Evolutionary conservation across 37 sponge, comb jelly and placozoan species (phyloP).

Genomic region (Haliclona indistincta): DNA sequence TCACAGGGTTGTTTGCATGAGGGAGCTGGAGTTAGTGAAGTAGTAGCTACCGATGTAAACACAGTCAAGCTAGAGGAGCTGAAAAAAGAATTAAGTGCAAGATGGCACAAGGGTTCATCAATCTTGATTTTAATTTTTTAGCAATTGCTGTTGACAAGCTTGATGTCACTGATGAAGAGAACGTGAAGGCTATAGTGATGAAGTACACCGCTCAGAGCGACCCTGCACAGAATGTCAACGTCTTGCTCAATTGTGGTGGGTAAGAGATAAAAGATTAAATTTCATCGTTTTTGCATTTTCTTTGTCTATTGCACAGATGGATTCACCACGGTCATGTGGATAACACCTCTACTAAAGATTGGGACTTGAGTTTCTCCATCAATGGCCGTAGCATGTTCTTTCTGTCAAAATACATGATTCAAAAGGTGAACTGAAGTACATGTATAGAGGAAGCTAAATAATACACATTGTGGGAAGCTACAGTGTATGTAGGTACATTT

Average conservation of each 20-base stretch:
- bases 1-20: conserved; percentile 59
- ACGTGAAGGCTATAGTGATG: conserved; percentile 34
- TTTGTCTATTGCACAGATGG: too few species aligned
- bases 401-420: conserved; percentile 39
- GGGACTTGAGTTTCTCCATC: conserved; percentile 74
- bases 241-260: conserved; percentile 86
- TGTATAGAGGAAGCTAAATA: too few species aligned
- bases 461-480: too few species aligned
- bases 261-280: conserved; percentile 10
- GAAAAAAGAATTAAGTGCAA: conserved; percentile 30
- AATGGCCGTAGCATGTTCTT: conserved; percentile 86
- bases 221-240: conserved; percentile 39
- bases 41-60: conserved; percentile 86
- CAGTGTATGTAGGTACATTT: too few species aligned
- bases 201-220: conserved; percentile 27
- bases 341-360: conserved; percentile 48
- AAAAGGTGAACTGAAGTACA: too few species aligned
- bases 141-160: conserved; percentile 36
- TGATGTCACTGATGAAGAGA: conserved; percentile 57
- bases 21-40: conserved; percentile 73
- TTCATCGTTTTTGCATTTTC: too few species aligned
- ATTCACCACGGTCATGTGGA: conserved; percentile 67
- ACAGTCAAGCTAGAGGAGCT: conserved; percentile 57
- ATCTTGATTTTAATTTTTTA: too few species aligned
- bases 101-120: too few species aligned